Percentiles rank a stretch among this genome's conserved stretches.
Conservation (phyloP, 2,888 invertebrate species). For the Caenorhabditis sinica region DNA sequence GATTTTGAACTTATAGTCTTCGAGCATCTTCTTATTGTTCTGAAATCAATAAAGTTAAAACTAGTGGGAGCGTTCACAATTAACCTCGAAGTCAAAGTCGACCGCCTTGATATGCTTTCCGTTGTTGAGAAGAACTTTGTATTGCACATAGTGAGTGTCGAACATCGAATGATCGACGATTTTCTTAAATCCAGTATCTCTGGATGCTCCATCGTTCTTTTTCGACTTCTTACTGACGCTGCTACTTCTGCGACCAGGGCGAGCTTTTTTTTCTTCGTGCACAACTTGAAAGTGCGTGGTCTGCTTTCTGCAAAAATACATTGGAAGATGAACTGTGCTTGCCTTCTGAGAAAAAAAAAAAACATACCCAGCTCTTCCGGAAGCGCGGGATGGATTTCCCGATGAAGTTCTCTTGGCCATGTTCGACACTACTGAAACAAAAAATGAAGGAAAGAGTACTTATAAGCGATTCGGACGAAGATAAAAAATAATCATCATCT, state of each 20-base stretch:
- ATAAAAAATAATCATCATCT: too few species aligned
- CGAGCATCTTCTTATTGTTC: constrained; percentile 8
- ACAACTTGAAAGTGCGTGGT: constrained; percentile 34
- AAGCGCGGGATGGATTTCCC: constrained; percentile 23
- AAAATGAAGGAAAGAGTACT: background rate
- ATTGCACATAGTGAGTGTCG: constrained; percentile 48
- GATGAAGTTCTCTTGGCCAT: constrained; percentile 17
- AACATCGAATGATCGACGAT: constrained; percentile 40
- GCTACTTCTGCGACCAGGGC: background rate
- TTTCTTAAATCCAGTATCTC: constrained; percentile 14
- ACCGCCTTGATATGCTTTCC: constrained; percentile 28
- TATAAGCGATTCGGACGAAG: too few species aligned
- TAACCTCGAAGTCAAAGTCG: constrained; percentile 44
- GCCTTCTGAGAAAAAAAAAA: background rate
- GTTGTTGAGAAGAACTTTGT: constrained; percentile 8
- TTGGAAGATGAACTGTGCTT: background rate
- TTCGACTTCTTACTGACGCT: background rate
- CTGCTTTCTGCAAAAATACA: constrained; percentile 35
- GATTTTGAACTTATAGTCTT: constrained; percentile 33
- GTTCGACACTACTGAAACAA: background rate
- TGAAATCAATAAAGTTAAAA: background rate
- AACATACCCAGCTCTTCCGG: constrained; percentile 14
- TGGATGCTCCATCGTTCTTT: background rate
- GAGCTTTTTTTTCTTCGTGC: constrained; percentile 1
- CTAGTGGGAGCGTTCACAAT: too few species aligned